A percentile compares a stretch with the other conserved stretches of the same genome.
These are phyloP conservation scores for Cataglyphis livida DNA, from an alignment of 2,888 invertebrate species.

Conservation along the genomic window DNA sequence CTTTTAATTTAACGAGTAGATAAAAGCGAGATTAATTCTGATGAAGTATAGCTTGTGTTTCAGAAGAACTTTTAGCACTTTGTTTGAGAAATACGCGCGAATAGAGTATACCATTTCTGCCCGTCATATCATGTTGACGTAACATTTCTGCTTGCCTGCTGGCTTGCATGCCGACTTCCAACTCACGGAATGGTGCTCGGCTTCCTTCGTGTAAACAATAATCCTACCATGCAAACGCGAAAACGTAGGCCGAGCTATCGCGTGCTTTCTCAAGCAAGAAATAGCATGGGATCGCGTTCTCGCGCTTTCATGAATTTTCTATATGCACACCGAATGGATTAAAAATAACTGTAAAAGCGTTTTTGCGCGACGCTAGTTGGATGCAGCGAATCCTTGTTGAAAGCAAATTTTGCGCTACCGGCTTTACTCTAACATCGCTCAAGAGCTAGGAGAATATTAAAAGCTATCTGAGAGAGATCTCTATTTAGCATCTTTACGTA, in stretches of 20 bases:
- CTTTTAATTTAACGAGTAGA: neutral
- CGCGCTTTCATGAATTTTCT: constrained; percentile 51
- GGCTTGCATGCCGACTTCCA: constrained; percentile 45
- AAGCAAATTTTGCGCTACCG: constrained; percentile 36
- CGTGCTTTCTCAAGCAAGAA: constrained; percentile 40
- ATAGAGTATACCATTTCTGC: constrained; percentile 5
- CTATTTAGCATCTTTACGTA: constrained; percentile 33
- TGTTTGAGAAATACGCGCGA: constrained; percentile 24
- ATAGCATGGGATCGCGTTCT: constrained; percentile 20
- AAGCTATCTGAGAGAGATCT: constrained; percentile 34
- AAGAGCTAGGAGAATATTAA: constrained; percentile 47
- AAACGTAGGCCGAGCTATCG: constrained; percentile 39
- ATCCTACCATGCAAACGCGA: constrained; percentile 78
- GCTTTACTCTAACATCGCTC: constrained; percentile 39
- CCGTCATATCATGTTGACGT: constrained; percentile 27
- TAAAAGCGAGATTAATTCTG: neutral
- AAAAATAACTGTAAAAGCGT: constrained; percentile 53
- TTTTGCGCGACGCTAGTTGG: constrained; percentile 30
- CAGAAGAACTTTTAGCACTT: constrained; percentile 14
- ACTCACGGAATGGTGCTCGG: constrained; percentile 40
- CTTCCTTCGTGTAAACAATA: constrained; percentile 78
- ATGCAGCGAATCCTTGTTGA: constrained; percentile 30
- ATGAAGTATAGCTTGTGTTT: neutral
- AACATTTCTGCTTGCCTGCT: constrained; percentile 40
- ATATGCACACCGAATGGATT: constrained; percentile 48